These are phyloP conservation scores for Budorcas taxicolor DNA, from an alignment of 2,113 vertebrate species.

Conservation along the genomic window DNA sequence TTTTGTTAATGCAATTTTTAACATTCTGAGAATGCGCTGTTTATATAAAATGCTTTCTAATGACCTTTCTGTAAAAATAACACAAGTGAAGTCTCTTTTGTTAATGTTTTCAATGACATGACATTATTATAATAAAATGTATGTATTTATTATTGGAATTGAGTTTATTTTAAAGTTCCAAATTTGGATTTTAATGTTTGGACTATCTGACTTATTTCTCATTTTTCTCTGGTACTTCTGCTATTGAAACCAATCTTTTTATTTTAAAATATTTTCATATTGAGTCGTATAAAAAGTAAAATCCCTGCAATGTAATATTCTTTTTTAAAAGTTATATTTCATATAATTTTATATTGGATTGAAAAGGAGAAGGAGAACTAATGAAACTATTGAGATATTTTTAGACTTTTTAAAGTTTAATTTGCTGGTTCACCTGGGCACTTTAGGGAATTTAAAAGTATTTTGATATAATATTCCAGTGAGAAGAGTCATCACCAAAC, in stretches of 20 bases:
- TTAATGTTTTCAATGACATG: neutral
- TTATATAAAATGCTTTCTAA: neutral
- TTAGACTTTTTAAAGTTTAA: constrained; percentile 50
- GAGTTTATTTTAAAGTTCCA: neutral
- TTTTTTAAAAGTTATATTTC: neutral
- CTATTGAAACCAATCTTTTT: neutral
- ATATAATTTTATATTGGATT: neutral
- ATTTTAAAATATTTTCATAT: neutral
- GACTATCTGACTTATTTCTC: neutral
- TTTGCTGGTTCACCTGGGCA: constrained; percentile 72
- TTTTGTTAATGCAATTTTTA: neutral
- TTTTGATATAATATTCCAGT: constrained; percentile 53
- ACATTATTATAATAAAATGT: neutral
- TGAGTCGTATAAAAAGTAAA: neutral
- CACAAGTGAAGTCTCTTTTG: neutral
- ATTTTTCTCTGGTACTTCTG: neutral
- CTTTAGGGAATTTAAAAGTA: constrained; percentile 70
- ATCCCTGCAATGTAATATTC: neutral
- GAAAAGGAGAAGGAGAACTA: neutral
- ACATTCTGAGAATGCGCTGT: neutral
- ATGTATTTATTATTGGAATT: neutral
- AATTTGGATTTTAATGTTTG: neutral
- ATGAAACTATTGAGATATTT: constrained; percentile 25
- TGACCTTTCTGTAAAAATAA: neutral
- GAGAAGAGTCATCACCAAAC: constrained; percentile 65